Percentiles rank a stretch among this genome's conserved stretches.
phyloP scores from a whole-genome alignment of 2,797 vertebrate species.

The Oceanodroma leucorhoa region DNA sequence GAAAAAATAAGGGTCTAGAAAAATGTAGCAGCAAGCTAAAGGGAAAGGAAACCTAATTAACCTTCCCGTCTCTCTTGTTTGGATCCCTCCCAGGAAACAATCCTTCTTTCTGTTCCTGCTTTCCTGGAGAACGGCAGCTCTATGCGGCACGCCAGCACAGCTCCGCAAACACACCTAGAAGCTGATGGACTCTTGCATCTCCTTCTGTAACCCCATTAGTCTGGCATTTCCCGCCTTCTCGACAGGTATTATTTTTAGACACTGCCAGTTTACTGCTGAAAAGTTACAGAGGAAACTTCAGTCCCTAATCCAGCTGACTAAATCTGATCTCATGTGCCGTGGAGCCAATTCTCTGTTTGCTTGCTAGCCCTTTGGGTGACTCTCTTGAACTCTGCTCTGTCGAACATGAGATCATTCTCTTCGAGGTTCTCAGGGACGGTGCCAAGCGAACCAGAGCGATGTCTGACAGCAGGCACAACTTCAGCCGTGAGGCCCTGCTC shows the following conservation, averaged over 20 bases:
- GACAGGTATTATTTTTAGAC: fast-evolving
- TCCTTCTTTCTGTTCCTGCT: not conserved
- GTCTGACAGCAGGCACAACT: fast-evolving
- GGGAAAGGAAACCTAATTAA: not conserved
- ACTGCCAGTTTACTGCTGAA: fast-evolving
- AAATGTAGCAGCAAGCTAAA: not conserved
- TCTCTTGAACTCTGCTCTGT: not conserved
- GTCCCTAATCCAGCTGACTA: fast-evolving
- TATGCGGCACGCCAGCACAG: fast-evolving
- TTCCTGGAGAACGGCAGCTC: fast-evolving
- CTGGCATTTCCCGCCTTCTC: not conserved
- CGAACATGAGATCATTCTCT: fast-evolving
- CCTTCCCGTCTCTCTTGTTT: no score
- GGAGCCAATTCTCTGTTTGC: fast-evolving
- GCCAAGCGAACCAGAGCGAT: fast-evolving
- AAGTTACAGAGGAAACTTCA: fast-evolving
- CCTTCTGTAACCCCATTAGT: fast-evolving
- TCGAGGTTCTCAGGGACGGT: not conserved
- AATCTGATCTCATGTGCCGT: fast-evolving
- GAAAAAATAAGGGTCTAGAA: not conserved
- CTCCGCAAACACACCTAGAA: fast-evolving
- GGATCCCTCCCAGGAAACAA: no score
- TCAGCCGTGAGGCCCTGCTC: not conserved
- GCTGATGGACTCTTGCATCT: fast-evolving
- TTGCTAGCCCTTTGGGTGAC: fast-evolving